phyloP scores from a whole-genome alignment of 2,888 invertebrate species.

The Tetanocera ferruginea region DNA sequence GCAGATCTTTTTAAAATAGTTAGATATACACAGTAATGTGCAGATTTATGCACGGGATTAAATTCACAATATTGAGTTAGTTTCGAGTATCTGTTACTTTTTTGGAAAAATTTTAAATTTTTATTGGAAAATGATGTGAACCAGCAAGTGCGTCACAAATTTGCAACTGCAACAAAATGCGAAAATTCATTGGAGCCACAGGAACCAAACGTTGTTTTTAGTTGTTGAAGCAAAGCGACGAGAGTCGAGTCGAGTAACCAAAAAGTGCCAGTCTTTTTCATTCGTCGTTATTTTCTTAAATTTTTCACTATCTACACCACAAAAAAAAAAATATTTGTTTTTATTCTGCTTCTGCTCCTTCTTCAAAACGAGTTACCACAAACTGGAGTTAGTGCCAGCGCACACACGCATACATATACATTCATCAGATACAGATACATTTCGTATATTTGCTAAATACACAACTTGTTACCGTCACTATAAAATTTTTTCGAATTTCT shows the following conservation, averaged over 20 bases:
- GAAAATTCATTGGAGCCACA: neutral
- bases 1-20: neutral
- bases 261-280: neutral
- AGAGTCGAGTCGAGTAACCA: neutral
- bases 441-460: neutral
- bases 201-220: neutral
- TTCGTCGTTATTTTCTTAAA: neutral
- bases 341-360: neutral
- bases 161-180: neutral
- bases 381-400: neutral
- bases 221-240: neutral
- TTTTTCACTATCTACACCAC: slow-evolving; percentile 14
- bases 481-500: neutral
- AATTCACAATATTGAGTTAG: too few relatives aligned
- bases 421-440: neutral
- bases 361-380: slow-evolving; percentile 6
- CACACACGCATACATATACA: neutral
- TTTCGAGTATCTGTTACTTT: too few relatives aligned
- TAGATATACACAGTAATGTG: neutral
- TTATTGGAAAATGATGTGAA: too few relatives aligned
- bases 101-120: too few relatives aligned
- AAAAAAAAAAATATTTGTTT: neutral
- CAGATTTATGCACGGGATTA: neutral
- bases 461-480: neutral
- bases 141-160: neutral